These are phyloP conservation scores for Poecile montanus DNA, from an alignment of 2,797 vertebrate species.

Conservation along the genomic window DNA sequence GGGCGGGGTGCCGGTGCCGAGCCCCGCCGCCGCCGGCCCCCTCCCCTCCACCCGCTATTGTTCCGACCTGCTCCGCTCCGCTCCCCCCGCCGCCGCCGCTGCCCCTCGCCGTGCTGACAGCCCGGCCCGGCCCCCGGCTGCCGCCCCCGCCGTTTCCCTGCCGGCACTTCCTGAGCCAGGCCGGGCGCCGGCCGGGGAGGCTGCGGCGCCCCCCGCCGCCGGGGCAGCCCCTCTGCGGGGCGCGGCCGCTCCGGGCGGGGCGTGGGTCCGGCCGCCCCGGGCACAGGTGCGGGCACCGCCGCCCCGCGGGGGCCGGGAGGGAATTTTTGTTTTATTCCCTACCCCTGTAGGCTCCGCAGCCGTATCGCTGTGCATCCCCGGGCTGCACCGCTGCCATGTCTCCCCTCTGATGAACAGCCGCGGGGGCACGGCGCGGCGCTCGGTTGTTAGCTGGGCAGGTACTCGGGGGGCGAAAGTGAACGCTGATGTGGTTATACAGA, in stretches of 20 bases:
- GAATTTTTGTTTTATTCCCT: neutral
- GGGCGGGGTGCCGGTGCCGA: slow-evolving; percentile 39
- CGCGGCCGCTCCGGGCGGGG: neutral
- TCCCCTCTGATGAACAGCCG: neutral
- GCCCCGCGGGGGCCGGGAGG: neutral
- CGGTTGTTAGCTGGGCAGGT: neutral
- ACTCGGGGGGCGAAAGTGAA: neutral
- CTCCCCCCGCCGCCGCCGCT: neutral
- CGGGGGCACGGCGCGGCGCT: neutral
- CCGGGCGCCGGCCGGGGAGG: neutral
- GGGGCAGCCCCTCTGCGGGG: slow-evolving; percentile 7
- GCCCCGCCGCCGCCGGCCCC: neutral
- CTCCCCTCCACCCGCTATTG: slow-evolving; percentile 72
- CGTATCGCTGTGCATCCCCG: neutral
- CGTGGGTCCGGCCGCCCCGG: neutral
- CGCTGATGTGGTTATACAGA: neutral
- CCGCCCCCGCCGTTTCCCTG: neutral
- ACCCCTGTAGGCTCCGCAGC: neutral
- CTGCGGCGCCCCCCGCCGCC: slow-evolving; percentile 16
- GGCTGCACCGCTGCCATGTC: neutral
- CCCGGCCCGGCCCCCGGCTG: neutral
- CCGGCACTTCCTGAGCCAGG: neutral
- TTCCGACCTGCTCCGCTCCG: slow-evolving; percentile 73
- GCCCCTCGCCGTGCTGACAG: slow-evolving; percentile 46
- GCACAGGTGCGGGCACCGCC: slow-evolving; percentile 12